Percentiles rank a stretch among this genome's conserved stretches.
phyloP scores from a whole-genome alignment of 2,113 vertebrate species.

The Petaurus breviceps region DNA sequence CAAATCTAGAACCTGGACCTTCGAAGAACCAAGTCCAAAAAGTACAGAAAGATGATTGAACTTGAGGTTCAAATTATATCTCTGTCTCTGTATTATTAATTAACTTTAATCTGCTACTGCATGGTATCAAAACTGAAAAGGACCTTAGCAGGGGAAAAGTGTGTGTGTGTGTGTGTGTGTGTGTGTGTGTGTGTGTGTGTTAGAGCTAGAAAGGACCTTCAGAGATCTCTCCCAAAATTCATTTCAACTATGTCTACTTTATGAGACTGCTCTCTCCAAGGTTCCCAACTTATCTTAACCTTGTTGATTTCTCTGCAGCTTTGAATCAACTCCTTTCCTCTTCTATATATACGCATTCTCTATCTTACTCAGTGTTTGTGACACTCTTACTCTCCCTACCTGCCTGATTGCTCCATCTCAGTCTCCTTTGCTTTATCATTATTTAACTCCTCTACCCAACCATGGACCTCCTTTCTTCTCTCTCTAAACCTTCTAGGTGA shows the following conservation, averaged over 20 bases:
- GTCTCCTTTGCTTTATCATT: background rate
- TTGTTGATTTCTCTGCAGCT: background rate
- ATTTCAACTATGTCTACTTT: background rate
- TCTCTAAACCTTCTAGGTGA: background rate
- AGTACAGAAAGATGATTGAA: too few relatives aligned
- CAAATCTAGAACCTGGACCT: too few relatives aligned
- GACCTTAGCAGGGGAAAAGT: too few relatives aligned
- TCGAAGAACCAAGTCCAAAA: too few relatives aligned
- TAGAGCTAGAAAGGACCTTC: too few relatives aligned
- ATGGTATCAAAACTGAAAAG: too few relatives aligned
- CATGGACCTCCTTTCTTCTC: background rate
- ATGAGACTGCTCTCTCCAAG: background rate
- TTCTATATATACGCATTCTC: background rate
- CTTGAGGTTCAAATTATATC: too few relatives aligned
- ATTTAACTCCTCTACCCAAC: background rate
- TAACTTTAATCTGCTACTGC: too few relatives aligned
- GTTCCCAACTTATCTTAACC: background rate
- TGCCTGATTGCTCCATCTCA: background rate
- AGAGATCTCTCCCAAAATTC: background rate
- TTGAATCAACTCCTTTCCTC: background rate
- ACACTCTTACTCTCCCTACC: background rate
- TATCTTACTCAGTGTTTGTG: background rate
- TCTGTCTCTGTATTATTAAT: background rate
- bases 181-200: too few relatives aligned
- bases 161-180: too few relatives aligned